These are phyloP conservation scores for Pithys albifrons DNA, from an alignment of 2,113 vertebrate species.

Conservation along the genomic window DNA sequence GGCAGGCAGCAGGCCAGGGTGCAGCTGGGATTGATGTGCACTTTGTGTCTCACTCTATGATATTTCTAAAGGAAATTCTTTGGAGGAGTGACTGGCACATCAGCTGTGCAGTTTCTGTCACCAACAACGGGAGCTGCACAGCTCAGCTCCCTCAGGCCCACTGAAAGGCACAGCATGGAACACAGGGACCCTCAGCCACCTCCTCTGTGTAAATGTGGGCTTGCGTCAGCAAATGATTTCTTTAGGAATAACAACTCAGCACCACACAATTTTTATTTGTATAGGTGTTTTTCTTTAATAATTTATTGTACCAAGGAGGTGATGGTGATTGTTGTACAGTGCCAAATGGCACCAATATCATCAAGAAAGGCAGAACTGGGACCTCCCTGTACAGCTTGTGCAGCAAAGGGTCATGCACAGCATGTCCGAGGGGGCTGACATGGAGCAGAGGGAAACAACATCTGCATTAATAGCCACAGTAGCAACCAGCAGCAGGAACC, in stretches of 20 bases:
- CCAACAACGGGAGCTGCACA: background rate
- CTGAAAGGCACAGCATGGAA: background rate
- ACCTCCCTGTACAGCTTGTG: background rate
- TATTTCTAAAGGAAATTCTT: background rate
- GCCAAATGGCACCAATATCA: background rate
- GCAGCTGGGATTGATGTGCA: slow-evolving; percentile 5
- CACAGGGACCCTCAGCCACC: background rate
- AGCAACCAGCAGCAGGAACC: background rate
- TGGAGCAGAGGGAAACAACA: background rate
- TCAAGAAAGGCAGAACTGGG: background rate
- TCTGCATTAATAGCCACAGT: background rate
- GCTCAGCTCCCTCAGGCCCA: background rate
- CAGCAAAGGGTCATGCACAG: background rate
- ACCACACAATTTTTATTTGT: background rate
- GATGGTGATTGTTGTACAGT: background rate
- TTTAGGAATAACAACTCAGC: background rate
- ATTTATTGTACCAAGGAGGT: background rate
- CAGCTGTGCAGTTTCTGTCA: background rate
- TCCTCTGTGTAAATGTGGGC: rapidly evolving
- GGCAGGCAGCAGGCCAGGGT: background rate
- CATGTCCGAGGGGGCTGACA: background rate
- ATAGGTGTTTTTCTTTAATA: background rate
- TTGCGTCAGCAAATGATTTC: background rate
- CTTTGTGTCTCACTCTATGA: background rate
- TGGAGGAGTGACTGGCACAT: rapidly evolving